Percentiles rank a stretch among this genome's conserved stretches.
These are phyloP conservation scores for Mylabris phalerata DNA, from an alignment of 1,140 invertebrate species.

Conservation along the genomic window DNA sequence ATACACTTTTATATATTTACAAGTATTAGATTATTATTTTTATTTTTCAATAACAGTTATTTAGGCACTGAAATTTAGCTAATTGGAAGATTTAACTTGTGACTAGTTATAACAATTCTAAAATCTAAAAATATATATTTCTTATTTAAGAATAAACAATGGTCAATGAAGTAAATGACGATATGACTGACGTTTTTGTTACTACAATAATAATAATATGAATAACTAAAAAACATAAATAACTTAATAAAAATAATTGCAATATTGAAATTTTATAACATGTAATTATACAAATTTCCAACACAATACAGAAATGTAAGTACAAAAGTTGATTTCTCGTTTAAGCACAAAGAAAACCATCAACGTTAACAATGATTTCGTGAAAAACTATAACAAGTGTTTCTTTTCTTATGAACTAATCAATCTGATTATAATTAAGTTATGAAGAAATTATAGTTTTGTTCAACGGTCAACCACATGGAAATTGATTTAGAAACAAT, in stretches of 20 bases:
- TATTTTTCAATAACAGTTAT: no score
- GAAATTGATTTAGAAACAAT: no score
- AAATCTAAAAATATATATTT: slow-evolving; percentile 9
- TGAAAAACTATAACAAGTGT: slow-evolving; percentile 16
- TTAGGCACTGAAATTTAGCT: slow-evolving; percentile 11
- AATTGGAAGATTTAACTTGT: slow-evolving; percentile 14
- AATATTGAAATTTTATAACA: neutral
- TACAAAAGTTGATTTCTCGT: slow-evolving; percentile 10
- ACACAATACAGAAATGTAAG: slow-evolving; percentile 11
- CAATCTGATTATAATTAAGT: slow-evolving; percentile 1
- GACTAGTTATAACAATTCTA: slow-evolving; percentile 16
- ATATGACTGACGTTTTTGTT: no score
- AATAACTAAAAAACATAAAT: slow-evolving; percentile 13
- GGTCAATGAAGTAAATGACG: no score
- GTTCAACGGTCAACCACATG: neutral
- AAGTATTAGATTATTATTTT: neutral
- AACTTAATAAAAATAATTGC: slow-evolving; percentile 12
- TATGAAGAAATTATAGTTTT: slow-evolving; percentile 3
- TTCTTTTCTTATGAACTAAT: neutral
- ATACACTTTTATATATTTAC: slow-evolving; percentile 11
- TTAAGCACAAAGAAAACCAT: neutral
- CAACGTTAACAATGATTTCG: slow-evolving; percentile 6
- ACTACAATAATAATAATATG: neutral
- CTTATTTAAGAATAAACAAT: neutral
- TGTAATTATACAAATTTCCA: neutral